Base-by-base conservation (phyloP, 2,888 invertebrate genomes). In the Lepidonotus clava region DNA sequence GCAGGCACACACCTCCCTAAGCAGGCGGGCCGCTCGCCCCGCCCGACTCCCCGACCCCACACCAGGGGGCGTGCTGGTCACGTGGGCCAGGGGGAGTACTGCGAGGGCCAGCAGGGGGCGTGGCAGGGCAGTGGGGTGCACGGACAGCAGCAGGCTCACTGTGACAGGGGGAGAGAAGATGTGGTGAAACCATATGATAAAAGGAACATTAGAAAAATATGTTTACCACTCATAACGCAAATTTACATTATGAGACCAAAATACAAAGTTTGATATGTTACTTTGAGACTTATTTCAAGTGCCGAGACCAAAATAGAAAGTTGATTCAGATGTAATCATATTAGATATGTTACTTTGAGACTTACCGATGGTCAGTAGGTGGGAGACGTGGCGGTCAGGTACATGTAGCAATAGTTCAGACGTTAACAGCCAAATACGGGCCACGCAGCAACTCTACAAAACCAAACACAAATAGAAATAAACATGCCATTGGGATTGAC, bases 1-100 rank as follows among this genome's bases (percentile, higher is more conserved):
- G 71, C 38, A 36, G 21, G 36, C 14, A 1, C 36, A 2, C 36
- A 80, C 41, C 28, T 80, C 46, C 41, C 28, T 24, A 24, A 80
- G 80, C 2, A 80, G 46, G 1, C 51, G 80, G 28, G 24, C 51
- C 2, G 80, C 80, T 46, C 80, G 80, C 28, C 36, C 40, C 24
- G 28, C 51, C 11, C 51, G 80, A 28, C 34, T 41, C 80, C 46
- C 46, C 21, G 41, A 32, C 1, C 80, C 46, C 32, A 80, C 51
- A 80, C 80, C 32, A 80, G 80, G 80, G 41, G 80, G 80, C 80
- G 80, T 34, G 80, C 80, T 80, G 6, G 51, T 80, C 28, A 46
- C 80, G 5, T 46, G 41, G 28, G 46, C 46, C 28, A 80, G 28
- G 14, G 80, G 80, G 1, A 80, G 80, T 80, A 80, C 51, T 32